phyloP scores from a whole-genome alignment of 2,113 vertebrate genomes.

The Circaetus gallicus region DNA sequence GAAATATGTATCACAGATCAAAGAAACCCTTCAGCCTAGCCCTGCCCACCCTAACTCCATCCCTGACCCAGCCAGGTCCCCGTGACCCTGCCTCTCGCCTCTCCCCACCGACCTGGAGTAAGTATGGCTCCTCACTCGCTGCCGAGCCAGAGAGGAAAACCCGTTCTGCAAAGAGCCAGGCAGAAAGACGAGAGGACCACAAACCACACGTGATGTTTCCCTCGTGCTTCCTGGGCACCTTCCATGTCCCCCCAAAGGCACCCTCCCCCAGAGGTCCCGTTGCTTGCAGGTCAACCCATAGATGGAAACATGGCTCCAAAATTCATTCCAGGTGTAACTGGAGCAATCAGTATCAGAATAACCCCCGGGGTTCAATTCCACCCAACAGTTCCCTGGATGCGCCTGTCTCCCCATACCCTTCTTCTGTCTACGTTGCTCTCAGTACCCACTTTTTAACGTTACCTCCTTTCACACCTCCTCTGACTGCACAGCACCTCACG shows the following conservation, averaged over 20 bases:
- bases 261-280: rapidly evolving
- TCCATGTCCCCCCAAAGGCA: too few relatives aligned
- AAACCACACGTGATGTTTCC: neutral
- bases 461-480: neutral
- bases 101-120: too few relatives aligned
- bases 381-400: neutral
- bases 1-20: neutral
- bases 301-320: neutral
- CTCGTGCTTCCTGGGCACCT: neutral
- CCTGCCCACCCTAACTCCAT: neutral
- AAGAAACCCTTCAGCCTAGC: neutral
- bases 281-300: neutral
- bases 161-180: neutral
- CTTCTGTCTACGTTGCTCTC: rapidly evolving
- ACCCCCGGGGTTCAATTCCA: neutral
- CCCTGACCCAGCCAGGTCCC: neutral
- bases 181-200: neutral
- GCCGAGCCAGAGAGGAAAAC: neutral
- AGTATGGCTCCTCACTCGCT: rapidly evolving
- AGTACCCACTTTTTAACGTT: rapidly evolving
- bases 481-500: neutral
- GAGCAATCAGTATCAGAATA: neutral
- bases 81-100: neutral
- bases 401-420: too few relatives aligned
- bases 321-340: neutral